phyloP scores from a whole-genome alignment of 2,113 vertebrate species.

The Oryctolagus cuniculus region DNA sequence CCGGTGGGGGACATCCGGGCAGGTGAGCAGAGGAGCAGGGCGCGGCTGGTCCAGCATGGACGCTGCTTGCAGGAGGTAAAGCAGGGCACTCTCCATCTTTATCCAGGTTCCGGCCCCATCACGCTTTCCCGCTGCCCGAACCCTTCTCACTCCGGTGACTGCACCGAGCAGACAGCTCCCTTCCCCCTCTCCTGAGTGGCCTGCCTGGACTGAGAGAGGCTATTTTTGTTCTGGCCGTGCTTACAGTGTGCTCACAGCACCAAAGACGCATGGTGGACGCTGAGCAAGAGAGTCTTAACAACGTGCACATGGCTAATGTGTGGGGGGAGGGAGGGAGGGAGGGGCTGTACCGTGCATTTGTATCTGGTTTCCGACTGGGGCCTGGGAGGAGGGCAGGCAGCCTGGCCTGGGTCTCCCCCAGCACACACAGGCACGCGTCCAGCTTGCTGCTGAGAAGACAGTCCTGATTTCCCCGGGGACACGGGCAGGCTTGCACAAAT shows the following conservation, averaged over 20 bases:
- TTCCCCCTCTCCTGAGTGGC: not conserved
- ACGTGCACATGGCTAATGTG: conserved; percentile 35
- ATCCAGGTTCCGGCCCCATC: fast-evolving
- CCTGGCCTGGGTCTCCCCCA: conserved; percentile 25
- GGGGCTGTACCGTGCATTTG: conserved; percentile 27
- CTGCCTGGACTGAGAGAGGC: not conserved
- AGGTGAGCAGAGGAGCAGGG: too few relatives aligned
- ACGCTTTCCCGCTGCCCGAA: not conserved
- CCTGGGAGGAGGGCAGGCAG: conserved; percentile 8
- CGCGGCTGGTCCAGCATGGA: fast-evolving
- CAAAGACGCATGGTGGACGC: not conserved
- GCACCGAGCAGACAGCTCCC: not conserved
- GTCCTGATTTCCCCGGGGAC: conserved; percentile 72
- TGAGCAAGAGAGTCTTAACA: conserved; percentile 54
- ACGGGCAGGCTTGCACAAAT: conserved; percentile 32
- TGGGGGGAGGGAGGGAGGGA: not conserved
- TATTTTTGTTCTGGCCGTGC: conserved; percentile 47
- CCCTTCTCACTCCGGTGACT: not conserved
- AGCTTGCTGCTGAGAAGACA: conserved; percentile 51
- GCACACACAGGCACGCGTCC: not conserved
- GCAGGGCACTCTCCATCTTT: not conserved
- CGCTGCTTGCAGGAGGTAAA: fast-evolving
- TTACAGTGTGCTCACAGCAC: conserved; percentile 13
- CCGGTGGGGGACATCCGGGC: not conserved
- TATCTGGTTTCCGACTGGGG: conserved; percentile 19